Evolutionary conservation across 2,113 vertebrate species (phyloP), one percentile per base, ranked within the genome.

Genomic region (Pachypanchax playfairii): DNA sequence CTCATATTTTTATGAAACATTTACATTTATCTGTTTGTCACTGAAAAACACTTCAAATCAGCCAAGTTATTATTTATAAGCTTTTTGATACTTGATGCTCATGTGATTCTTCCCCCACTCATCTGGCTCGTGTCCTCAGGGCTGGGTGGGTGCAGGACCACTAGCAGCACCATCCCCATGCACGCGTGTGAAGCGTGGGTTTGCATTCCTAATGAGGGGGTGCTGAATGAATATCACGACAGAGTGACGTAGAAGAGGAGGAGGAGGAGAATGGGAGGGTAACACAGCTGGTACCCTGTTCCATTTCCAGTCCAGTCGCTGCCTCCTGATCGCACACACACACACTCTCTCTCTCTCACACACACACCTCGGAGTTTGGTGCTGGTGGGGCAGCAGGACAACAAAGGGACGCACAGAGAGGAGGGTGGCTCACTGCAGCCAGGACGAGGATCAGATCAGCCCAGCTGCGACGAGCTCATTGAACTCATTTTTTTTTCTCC

Each of bases 191-290:
- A 80, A 76, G 87, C 49, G 89, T 82, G 90, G 88, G 87, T 88
- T 89, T 85, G 93, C 93, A 90, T 94, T 9, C 80, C 82, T 89
- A 89, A 93, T 91, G 55, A 80, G 87, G 84, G 83, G 80, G 77
- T 70, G 43, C 60, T 69, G 66, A 75, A 77, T 79, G 81, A 41
- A 68, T 77, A 86, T 87, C 87, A 89, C 87, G 85, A 89, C 83
- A 46, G 65, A 70, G 71, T 85, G 85, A 81, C 68, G 78, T 86
- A 82, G 65, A 85, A 71, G 70, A 74, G 55, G 60, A 69, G 62
- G 86, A 13, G 36, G 35, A 18, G 26, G 47, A 20, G 66, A 86
- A 72, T 85, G 84, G 86, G 82, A 70, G 82, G 77, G 90, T 73
- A 82, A 42, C 88, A 91, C 93, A 88, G 92, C 93, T 88, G 93